Percentiles rank a stretch among this genome's conserved stretches.
phyloP scores from a whole-genome alignment of 2,797 vertebrate species.

The Dicrostonyx torquatus region DNA sequence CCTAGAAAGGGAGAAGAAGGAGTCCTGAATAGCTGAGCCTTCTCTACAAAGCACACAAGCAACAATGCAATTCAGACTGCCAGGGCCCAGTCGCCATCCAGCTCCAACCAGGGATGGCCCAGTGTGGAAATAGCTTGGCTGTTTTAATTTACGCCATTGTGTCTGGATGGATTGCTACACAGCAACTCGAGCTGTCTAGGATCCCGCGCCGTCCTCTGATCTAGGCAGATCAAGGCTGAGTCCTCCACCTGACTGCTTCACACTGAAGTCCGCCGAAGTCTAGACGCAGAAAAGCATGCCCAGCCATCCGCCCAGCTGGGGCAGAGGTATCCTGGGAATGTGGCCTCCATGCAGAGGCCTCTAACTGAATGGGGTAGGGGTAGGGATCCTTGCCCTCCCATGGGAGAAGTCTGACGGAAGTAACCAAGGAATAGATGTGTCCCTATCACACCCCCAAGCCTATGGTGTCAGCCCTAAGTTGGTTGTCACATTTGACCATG shows the following conservation, averaged over 20 bases:
- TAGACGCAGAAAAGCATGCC: background rate
- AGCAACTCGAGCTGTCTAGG: background rate
- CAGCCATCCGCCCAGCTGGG: background rate
- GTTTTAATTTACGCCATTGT: background rate
- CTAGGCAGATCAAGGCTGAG: background rate
- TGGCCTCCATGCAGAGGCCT: background rate
- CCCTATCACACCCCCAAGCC: background rate
- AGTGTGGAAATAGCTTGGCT: background rate
- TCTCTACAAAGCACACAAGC: background rate
- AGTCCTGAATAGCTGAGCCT: background rate
- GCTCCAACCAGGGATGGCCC: background rate
- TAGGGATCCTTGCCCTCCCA: background rate
- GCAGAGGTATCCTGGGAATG: background rate
- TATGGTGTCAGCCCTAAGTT: background rate
- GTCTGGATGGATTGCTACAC: background rate
- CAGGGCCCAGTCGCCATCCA: background rate
- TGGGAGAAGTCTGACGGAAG: background rate
- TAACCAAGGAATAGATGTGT: background rate
- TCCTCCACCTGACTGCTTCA: background rate
- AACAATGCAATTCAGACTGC: background rate
- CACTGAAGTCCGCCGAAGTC: background rate
- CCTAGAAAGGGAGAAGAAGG: background rate
- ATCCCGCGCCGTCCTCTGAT: background rate
- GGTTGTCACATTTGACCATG: background rate
- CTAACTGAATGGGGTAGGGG: background rate